These are phyloP conservation scores for Limenitis camilla DNA, from an alignment of 2,888 invertebrate genomes.

Conservation along the genomic window DNA sequence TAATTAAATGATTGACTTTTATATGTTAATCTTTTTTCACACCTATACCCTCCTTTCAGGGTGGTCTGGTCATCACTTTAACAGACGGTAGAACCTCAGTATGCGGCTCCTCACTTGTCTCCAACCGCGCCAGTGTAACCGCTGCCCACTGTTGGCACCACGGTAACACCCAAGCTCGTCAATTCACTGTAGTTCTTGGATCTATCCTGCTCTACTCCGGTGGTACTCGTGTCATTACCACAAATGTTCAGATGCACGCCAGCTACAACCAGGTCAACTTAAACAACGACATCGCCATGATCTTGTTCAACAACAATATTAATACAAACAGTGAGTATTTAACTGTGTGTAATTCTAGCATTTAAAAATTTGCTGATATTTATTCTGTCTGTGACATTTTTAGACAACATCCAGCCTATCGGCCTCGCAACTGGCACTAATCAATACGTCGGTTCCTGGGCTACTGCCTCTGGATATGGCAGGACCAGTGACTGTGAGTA, in stretches of 20 bases:
- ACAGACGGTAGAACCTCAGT: constrained; percentile 32
- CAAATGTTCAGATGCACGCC: constrained; percentile 30
- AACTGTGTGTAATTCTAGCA: not conserved
- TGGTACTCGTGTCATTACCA: constrained; percentile 31
- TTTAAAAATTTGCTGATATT: not conserved
- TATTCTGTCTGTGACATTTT: constrained; percentile 1
- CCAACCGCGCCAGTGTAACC: constrained; percentile 34
- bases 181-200: constrained; percentile 41
- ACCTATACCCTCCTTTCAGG: no score
- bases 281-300: constrained; percentile 37
- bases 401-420: constrained; percentile 40
- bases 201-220: constrained; percentile 34
- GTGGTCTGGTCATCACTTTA: constrained; percentile 37
- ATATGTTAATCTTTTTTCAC: no score
- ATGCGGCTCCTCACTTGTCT: constrained; percentile 44
- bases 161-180: constrained; percentile 33
- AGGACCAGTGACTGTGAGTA: constrained; percentile 19
- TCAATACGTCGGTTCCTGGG: constrained; percentile 17
- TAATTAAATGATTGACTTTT: no score
- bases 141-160: constrained; percentile 43
- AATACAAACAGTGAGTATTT: constrained; percentile 17
- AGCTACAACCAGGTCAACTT: constrained; percentile 26
- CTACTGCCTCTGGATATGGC: constrained; percentile 23
- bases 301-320: no score
- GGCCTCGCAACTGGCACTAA: constrained; percentile 32